Conservation (phyloP, 2,113 vertebrate species). For the Xenopus borealis region DNA sequence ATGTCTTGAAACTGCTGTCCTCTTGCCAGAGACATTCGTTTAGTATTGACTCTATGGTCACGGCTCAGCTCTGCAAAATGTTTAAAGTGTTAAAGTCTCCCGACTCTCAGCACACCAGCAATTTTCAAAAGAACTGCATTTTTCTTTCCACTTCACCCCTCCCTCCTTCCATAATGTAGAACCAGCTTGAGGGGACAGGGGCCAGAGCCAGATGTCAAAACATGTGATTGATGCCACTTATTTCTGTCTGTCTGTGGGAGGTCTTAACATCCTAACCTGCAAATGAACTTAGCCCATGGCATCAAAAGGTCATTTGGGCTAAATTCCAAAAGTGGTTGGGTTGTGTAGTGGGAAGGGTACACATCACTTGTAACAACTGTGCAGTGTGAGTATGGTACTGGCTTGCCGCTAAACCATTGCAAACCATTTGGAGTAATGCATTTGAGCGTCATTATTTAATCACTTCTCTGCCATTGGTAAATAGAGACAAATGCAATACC, state of each 20-base stretch:
- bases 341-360: background rate
- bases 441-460: no score
- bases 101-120: background rate
- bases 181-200: constrained; percentile 2
- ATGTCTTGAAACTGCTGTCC: constrained; percentile 3
- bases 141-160: background rate
- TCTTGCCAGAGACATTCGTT: constrained; percentile 14
- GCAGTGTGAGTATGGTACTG: background rate
- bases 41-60: background rate
- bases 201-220: constrained; percentile 10
- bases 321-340: background rate
- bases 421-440: no score
- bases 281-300: constrained; percentile 8
- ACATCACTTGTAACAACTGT: constrained; percentile 27
- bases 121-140: background rate
- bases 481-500: no score
- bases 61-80: constrained; percentile 44
- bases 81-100: constrained; percentile 8
- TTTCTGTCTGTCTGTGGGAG: constrained; percentile 6
- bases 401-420: background rate
- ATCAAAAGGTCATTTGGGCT: background rate
- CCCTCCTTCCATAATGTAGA: background rate
- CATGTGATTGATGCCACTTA: constrained; percentile 4
- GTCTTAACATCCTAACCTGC: background rate
- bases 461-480: no score